These are phyloP conservation scores for Catharus bicknelli DNA, from an alignment of 2,113 vertebrate genomes.

Conservation along the genomic window DNA sequence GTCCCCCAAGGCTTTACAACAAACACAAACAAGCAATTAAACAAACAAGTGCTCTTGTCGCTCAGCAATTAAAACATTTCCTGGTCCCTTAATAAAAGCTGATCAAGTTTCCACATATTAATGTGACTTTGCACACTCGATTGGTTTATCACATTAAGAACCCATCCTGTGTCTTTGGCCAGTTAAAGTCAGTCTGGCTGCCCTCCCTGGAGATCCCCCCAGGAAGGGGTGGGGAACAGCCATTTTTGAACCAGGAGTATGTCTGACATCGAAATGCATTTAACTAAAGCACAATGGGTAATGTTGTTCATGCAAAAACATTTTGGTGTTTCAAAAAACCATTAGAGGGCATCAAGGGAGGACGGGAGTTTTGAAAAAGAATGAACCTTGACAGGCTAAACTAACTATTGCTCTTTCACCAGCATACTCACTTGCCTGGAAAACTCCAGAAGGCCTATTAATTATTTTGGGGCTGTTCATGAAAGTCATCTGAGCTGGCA, in stretches of 20 bases:
- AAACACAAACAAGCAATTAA: slow-evolving; percentile 52
- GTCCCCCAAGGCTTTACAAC: not conserved
- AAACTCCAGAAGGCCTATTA: slow-evolving; percentile 65
- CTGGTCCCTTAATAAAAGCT: slow-evolving; percentile 13
- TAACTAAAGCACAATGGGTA: slow-evolving; percentile 64
- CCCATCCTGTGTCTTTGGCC: slow-evolving; percentile 15
- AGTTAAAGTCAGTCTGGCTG: slow-evolving; percentile 22
- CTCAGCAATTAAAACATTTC: slow-evolving; percentile 36
- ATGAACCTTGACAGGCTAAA: slow-evolving; percentile 72
- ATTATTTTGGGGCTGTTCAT: slow-evolving; percentile 60
- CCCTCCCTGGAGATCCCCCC: slow-evolving; percentile 36
- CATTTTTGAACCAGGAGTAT: slow-evolving; percentile 32
- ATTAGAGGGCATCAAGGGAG: slow-evolving; percentile 73
- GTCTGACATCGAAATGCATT: slow-evolving; percentile 72
- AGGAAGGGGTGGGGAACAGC: slow-evolving; percentile 15
- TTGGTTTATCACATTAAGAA: slow-evolving; percentile 2
- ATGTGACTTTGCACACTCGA: not conserved
- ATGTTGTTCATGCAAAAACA: slow-evolving; percentile 68
- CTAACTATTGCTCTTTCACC: slow-evolving; percentile 50
- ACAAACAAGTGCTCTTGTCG: slow-evolving; percentile 45
- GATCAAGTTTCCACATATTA: slow-evolving; percentile 34
- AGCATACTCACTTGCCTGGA: slow-evolving; percentile 29
- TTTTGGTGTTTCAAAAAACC: slow-evolving; percentile 72
- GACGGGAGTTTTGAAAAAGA: slow-evolving; percentile 64
- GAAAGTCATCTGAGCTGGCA: slow-evolving; percentile 32